A percentile compares a stretch with the other conserved stretches of the same genome.
These are phyloP conservation scores for Neotoxoptera formosana DNA, from an alignment of 1,140 invertebrate species.

Conservation along the genomic window DNA sequence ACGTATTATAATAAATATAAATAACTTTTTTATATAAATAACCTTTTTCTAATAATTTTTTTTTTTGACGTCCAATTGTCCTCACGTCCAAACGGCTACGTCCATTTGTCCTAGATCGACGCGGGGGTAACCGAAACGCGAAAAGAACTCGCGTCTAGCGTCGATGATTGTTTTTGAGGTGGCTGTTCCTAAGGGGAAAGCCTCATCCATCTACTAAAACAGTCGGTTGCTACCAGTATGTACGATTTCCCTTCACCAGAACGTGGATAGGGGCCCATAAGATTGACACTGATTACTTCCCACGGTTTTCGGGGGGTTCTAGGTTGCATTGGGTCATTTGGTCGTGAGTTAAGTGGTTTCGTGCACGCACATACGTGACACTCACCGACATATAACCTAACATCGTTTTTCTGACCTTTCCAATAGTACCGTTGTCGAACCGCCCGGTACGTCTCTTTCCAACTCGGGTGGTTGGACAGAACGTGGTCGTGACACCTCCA, in stretches of 20 bases:
- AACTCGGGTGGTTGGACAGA: neutral
- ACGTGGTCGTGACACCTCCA: neutral
- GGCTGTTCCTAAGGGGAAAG: neutral
- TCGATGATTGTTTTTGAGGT: neutral
- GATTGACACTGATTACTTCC: neutral
- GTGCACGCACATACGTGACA: too few relatives aligned
- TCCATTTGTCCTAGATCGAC: too few relatives aligned
- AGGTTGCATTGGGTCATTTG: neutral
- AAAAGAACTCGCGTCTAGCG: neutral
- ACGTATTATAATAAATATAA: too few relatives aligned
- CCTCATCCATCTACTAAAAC: constrained; percentile 17
- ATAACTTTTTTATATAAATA: too few relatives aligned
- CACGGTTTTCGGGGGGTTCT: neutral
- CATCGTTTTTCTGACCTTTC: neutral
- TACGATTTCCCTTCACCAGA: neutral
- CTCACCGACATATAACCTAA: too few relatives aligned
- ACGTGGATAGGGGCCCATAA: neutral
- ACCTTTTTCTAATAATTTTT: too few relatives aligned
- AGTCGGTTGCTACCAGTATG: neutral
- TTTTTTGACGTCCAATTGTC: too few relatives aligned
- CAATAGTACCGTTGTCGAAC: too few relatives aligned
- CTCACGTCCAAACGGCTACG: too few relatives aligned
- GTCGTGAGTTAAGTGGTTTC: neutral
- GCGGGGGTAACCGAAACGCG: neutral
- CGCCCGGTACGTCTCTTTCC: neutral